Conservation (phyloP, 2,888 invertebrate species). For the Schrankia costaestrigalis region DNA sequence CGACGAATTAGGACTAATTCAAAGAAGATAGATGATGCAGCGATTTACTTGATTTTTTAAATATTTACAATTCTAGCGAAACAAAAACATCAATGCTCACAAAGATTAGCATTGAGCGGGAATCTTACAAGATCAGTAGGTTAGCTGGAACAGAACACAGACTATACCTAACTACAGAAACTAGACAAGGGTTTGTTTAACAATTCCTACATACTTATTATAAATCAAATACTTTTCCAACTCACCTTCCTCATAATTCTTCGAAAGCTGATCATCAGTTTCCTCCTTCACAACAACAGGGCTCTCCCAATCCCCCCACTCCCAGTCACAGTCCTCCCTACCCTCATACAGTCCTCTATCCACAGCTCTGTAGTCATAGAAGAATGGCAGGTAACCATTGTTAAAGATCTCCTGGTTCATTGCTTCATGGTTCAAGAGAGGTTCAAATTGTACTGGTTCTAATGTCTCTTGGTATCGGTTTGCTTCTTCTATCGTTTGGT, state of each 20-base stretch:
- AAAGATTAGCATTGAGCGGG: too few species aligned
- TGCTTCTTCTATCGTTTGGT: slow-evolving; percentile 34
- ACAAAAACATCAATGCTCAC: too few species aligned
- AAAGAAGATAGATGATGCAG: too few species aligned
- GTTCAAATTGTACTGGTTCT: slow-evolving; percentile 15
- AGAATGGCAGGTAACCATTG: slow-evolving; percentile 48
- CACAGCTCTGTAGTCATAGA: slow-evolving; percentile 48
- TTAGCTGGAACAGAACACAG: too few species aligned
- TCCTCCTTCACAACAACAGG: slow-evolving; percentile 55
- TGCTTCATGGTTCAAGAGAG: slow-evolving; percentile 19
- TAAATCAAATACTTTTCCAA: too few species aligned
- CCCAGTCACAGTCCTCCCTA: slow-evolving; percentile 27
- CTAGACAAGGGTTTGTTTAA: too few species aligned
- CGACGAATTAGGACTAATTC: too few species aligned
- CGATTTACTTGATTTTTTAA: too few species aligned
- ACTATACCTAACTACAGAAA: too few species aligned
- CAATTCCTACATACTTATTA: too few species aligned
- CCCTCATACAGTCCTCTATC: slow-evolving; percentile 29
- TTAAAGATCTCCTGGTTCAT: slow-evolving; percentile 29
- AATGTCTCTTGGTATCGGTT: slow-evolving; percentile 22
- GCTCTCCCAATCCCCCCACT: slow-evolving; percentile 47
- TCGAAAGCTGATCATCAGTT: slow-evolving; percentile 37
- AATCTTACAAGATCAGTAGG: too few species aligned
- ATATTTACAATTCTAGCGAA: too few species aligned
- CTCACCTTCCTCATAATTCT: slow-evolving; percentile 64